phyloP scores from a whole-genome alignment of 2,888 invertebrate species.

The Melipona beecheii region DNA sequence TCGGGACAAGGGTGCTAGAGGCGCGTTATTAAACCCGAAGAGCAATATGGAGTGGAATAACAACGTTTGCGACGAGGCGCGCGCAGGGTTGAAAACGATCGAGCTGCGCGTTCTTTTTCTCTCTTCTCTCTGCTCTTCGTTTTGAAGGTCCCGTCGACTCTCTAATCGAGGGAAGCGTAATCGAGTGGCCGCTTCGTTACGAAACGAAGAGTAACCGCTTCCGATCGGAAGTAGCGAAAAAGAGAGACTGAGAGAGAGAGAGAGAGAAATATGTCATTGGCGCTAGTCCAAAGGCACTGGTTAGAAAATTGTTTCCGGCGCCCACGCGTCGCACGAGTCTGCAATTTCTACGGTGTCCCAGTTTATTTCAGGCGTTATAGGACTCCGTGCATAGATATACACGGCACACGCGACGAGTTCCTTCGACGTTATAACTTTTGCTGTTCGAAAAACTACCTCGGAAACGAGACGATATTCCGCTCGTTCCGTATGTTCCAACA shows the following conservation, averaged over 20 bases:
- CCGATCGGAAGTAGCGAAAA: slow-evolving; percentile 13
- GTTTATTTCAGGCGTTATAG: slow-evolving; percentile 37
- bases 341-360: slow-evolving; percentile 66
- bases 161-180: slow-evolving; percentile 46
- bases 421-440: background rate
- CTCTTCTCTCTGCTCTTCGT: background rate
- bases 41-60: slow-evolving; percentile 59
- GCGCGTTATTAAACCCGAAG: slow-evolving; percentile 64
- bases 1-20: slow-evolving; percentile 48
- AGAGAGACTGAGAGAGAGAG: background rate
- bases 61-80: slow-evolving; percentile 58
- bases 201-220: slow-evolving; percentile 37
- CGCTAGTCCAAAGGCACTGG: slow-evolving; percentile 42
- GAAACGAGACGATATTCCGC: background rate
- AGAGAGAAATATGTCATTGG: slow-evolving; percentile 4
- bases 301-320: slow-evolving; percentile 63
- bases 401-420: background rate
- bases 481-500: background rate
- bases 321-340: slow-evolving; percentile 54
- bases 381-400: background rate
- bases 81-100: slow-evolving; percentile 48
- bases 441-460: background rate
- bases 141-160: slow-evolving; percentile 21
- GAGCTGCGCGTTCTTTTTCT: slow-evolving; percentile 17
- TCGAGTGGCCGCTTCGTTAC: slow-evolving; percentile 44